phyloP scores from a whole-genome alignment of 2,113 vertebrate genomes.

The Thinocorus orbignyianus region DNA sequence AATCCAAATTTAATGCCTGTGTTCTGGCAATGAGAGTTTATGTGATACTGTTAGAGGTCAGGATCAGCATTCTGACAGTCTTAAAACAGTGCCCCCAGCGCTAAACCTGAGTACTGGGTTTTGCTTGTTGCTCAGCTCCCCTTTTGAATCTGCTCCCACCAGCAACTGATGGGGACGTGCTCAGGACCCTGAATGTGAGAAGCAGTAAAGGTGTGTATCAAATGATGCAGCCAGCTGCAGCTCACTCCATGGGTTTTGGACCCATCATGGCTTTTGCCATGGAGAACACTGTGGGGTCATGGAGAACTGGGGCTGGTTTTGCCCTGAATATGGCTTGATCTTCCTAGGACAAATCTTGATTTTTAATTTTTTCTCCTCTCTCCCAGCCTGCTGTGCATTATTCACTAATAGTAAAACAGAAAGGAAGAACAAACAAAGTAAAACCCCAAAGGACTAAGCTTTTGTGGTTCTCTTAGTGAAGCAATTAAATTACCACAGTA shows the following conservation, averaged over 20 bases:
- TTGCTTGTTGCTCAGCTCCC: neutral
- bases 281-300: fast-evolving
- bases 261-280: neutral
- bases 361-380: neutral
- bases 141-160: neutral
- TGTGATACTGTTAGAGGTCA: neutral
- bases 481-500: neutral
- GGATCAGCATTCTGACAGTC: neutral
- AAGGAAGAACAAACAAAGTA: neutral
- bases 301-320: neutral
- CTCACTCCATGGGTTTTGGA: neutral
- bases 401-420: neutral
- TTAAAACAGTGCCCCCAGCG: too few relatives aligned
- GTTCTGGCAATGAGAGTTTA: neutral
- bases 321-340: neutral
- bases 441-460: neutral
- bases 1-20: neutral
- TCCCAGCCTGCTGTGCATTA: neutral
- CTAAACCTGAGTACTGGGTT: neutral
- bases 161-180: neutral
- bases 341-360: neutral
- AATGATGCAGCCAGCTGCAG: neutral
- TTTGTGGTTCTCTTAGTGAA: neutral
- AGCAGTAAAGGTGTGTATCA: neutral
- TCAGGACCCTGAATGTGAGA: neutral